Base-by-base conservation (phyloP, 2,797 vertebrate genomes). In the Xenentodon cancila region DNA sequence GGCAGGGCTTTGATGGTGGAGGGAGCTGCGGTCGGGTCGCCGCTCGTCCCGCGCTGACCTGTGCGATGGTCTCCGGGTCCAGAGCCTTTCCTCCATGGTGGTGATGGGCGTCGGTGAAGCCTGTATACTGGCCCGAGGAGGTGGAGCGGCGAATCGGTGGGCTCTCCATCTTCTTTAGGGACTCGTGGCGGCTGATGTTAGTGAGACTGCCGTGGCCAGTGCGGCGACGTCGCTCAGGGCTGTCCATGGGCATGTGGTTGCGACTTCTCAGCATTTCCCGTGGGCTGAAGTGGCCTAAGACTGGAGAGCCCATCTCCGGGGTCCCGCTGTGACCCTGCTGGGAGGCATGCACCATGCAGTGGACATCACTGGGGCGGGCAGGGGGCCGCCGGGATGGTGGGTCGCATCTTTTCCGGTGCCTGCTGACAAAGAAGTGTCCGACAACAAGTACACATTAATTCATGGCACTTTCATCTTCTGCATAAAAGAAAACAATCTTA, bases 11-110 rank as follows among this genome's bases (percentile, higher is more conserved):
- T 86, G 90, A 91, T 89, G 91, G 80, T 88, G 89, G 86, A 85
- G 91, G 89, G 84, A 88, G 89, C 87, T 81, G 86, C 83, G 83
- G 81, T 85, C 64, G 82, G 73, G 82, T 86, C 88, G 88, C 89
- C 85, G 84, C 91, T 91, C 85, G 89, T 92, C 91, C 91, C 81
- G 77, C 89, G 89, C 92, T 93, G 88, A 99, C 98, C 97, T 99
- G 97, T 94, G 97, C 97, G 90, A 99, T 99, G 71, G 96, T 96
- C 90, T 99, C 97, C 37, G 97, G 96, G 64, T 99, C 98, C 92
- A 99, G 92, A 7, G 95, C 91, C 86, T 98, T 99, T 84, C 88
- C 83, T 1, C 96, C 91, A 65, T 95, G 95, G 75, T 95, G 94
- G 73, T 94, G 94, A 37, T 83, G 79, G 48, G 52, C 17, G 51